A percentile compares a stretch with the other conserved stretches of the same genome.
These are phyloP conservation scores for Penaeus japonicus DNA, from an alignment of 1,140 invertebrate genomes.

Conservation along the genomic window DNA sequence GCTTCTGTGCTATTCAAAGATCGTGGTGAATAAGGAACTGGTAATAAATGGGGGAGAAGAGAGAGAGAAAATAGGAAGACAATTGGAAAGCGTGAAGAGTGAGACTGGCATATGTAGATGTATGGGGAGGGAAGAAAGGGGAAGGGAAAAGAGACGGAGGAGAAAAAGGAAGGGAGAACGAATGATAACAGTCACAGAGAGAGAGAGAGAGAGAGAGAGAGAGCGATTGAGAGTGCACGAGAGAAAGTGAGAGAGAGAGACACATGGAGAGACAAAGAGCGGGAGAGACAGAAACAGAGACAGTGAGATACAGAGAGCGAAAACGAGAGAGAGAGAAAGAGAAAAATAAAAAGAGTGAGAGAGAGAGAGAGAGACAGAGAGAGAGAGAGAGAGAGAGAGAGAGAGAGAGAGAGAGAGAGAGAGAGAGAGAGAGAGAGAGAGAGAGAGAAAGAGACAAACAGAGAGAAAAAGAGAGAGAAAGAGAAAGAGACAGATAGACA, in stretches of 20 bases:
- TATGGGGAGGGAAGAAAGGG: background rate
- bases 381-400: background rate
- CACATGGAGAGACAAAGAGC: background rate
- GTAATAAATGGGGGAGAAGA: conserved; percentile 9
- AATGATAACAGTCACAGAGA: background rate
- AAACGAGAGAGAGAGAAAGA: background rate
- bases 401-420: background rate
- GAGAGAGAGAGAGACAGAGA: background rate
- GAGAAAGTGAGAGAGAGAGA: background rate
- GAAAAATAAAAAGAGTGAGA: background rate
- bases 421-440: background rate
- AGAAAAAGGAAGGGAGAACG: background rate
- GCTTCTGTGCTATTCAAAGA: too few species aligned
- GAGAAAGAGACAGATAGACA: background rate
- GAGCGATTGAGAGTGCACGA: background rate
- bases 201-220: background rate
- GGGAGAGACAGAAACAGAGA: background rate
- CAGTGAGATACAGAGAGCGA: background rate
- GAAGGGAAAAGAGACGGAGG: background rate
- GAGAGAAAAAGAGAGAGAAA: background rate
- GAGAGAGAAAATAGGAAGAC: background rate
- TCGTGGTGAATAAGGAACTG: too few species aligned
- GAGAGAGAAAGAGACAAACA: background rate
- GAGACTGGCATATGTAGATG: background rate
- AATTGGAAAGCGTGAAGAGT: too few species aligned